phyloP scores from a whole-genome alignment of 2,888 invertebrate species.

The Nephrotoma appendiculata region DNA sequence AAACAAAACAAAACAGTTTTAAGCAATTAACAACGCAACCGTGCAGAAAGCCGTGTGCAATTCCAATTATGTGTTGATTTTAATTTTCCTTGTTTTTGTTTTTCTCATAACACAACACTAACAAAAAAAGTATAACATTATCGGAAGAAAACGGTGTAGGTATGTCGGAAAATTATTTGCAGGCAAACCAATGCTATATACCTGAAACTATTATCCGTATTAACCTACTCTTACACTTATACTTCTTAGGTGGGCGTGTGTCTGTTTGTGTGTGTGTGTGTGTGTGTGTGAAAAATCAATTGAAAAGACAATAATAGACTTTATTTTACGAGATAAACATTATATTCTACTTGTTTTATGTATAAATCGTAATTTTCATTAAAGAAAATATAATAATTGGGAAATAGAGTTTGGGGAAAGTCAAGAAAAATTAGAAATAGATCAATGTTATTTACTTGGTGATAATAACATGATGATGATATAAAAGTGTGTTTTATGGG shows the following conservation, averaged over 20 bases:
- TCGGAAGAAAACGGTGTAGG: not conserved
- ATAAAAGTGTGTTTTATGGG: not conserved
- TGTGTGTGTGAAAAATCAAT: not conserved
- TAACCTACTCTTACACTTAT: not conserved
- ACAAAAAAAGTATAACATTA: not conserved
- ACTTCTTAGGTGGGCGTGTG: no score
- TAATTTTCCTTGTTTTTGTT: not conserved
- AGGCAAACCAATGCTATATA: not conserved
- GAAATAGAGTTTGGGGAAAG: not conserved
- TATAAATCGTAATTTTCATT: not conserved
- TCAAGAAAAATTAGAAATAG: not conserved
- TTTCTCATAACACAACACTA: not conserved
- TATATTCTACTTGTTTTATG: not conserved
- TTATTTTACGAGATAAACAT: not conserved
- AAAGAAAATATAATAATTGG: not conserved
- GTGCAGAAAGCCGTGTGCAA: not conserved
- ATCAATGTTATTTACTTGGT: not conserved
- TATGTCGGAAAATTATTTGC: not conserved
- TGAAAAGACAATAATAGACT: not conserved
- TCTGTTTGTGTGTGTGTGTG: not conserved
- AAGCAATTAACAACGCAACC: not conserved
- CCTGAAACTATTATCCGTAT: not conserved
- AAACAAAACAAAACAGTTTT: not conserved
- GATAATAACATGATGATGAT: not conserved
- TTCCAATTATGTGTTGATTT: not conserved